Base-by-base conservation (phyloP, 37 sponge, comb jelly and placozoan genomes). In the Cliona cf. orientalis region DNA sequence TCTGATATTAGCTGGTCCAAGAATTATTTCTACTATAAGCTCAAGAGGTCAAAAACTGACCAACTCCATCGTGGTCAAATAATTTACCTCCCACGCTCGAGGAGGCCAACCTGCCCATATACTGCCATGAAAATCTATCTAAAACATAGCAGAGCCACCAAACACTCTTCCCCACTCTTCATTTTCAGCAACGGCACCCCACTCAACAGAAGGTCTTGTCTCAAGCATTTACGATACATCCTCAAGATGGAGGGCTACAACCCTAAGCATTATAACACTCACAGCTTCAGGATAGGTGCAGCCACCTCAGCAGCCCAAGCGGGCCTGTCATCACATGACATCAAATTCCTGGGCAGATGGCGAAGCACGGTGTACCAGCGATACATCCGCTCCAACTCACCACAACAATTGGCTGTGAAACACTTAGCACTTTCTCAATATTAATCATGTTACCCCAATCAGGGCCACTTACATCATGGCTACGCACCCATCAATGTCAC, bases 21-120 rank as follows among this genome's bases (percentile, higher is more conserved):
- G 70, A 69, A 38, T 36, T 32, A 69, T 39, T 32, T 69, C 70
- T 39, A 34, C 37, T 36, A 39, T 25, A 21, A 21, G 11, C 11
- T 69, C 42, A 29, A 29, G 11, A 35, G 41, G 41, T 76, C 76
- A 34, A 76, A 76, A 34, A 76, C 76, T 23, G 61, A 76, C 61
- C 76, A 76, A 41, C 61, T 76, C 26, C 28, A 38, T 37, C 37
- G 26, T 5, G 76, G 76, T 22, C 43, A 59, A 36, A 76, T 22
- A 36, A 59, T 76, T 38, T 38, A 32, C 26, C 46, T 73, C 21
- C 25, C 37, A 34, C 70, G 35, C 70, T 39, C 70, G 17, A 6
- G 39, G 25, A 23, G 25, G 14, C 25, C 39, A 26, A 38, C 25
- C 70, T 69, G 70, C 39, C 70, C 70, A 69, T 31, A 35, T 63